These are phyloP conservation scores for Parnassius mnemosyne DNA, from an alignment of 2,888 invertebrate species.

Conservation along the genomic window DNA sequence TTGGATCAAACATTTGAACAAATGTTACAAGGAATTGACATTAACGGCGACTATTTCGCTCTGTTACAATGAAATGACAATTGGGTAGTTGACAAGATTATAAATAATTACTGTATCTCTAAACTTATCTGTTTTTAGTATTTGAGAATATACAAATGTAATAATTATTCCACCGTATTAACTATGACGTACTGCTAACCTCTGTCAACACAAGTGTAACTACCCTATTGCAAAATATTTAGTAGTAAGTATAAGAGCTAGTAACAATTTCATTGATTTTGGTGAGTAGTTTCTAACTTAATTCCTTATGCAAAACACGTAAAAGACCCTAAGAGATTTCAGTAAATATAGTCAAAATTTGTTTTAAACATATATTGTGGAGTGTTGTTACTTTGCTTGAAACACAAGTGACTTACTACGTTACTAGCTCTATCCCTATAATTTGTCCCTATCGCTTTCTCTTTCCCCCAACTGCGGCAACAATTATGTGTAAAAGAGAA, in stretches of 20 bases:
- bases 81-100: no score
- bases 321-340: no score
- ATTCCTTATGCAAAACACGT: no score
- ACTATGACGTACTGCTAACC: no score
- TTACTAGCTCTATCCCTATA: conserved; percentile 11
- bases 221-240: neutral
- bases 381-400: neutral
- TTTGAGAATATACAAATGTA: no score
- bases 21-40: neutral
- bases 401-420: neutral
- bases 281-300: neutral
- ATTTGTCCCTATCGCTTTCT: conserved; percentile 6
- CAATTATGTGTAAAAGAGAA: conserved; percentile 8
- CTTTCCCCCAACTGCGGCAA: conserved; percentile 4
- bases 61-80: no score
- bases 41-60: neutral
- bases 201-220: no score
- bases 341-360: no score
- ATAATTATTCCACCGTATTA: no score
- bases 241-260: conserved; percentile 12
- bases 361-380: no score
- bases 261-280: conserved; percentile 8
- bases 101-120: no score
- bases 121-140: no score
- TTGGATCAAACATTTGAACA: conserved; percentile 7